Conservation (phyloP, 2,113 vertebrate species). For the Oophaga pumilio region DNA sequence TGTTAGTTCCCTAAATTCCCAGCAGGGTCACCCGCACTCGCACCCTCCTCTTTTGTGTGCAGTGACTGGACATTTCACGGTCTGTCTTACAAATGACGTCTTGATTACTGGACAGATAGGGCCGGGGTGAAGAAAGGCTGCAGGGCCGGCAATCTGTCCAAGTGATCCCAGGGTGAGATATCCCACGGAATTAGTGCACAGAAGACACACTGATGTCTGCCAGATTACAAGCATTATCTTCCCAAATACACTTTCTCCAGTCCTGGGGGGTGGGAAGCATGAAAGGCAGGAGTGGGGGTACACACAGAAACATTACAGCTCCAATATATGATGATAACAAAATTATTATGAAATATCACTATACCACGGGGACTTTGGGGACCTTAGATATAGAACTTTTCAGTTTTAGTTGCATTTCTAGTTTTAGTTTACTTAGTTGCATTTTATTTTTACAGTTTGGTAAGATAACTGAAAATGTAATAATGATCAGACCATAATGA, state of each 20-base stretch:
- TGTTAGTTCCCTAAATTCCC: slow-evolving; percentile 1
- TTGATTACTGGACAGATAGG: slow-evolving; percentile 62
- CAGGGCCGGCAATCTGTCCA: slow-evolving; percentile 58
- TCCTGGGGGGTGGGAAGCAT: background rate
- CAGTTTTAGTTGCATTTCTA: too few species aligned
- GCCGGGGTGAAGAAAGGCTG: slow-evolving; percentile 59
- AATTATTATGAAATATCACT: too few species aligned
- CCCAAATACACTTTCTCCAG: slow-evolving; percentile 50
- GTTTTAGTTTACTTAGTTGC: too few species aligned
- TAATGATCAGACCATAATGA: background rate
- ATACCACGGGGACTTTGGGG: too few species aligned
- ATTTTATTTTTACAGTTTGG: too few species aligned
- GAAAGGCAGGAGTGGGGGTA: background rate
- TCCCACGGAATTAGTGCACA: slow-evolving; percentile 42
- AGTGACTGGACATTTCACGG: slow-evolving; percentile 58
- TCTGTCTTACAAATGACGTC: slow-evolving; percentile 66
- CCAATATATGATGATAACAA: too few species aligned
- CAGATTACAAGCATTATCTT: slow-evolving; percentile 51
- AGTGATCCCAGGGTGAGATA: slow-evolving; percentile 61
- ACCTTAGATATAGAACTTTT: too few species aligned
- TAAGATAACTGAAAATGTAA: background rate
- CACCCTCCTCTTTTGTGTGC: background rate
- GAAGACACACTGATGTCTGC: slow-evolving; percentile 55
- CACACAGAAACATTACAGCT: background rate
- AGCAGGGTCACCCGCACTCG: slow-evolving; percentile 26